A percentile compares a stretch with the other conserved stretches of the same genome.
phyloP scores from a whole-genome alignment of 2,113 vertebrate species.

The Nothobranchius kuhntae region DNA sequence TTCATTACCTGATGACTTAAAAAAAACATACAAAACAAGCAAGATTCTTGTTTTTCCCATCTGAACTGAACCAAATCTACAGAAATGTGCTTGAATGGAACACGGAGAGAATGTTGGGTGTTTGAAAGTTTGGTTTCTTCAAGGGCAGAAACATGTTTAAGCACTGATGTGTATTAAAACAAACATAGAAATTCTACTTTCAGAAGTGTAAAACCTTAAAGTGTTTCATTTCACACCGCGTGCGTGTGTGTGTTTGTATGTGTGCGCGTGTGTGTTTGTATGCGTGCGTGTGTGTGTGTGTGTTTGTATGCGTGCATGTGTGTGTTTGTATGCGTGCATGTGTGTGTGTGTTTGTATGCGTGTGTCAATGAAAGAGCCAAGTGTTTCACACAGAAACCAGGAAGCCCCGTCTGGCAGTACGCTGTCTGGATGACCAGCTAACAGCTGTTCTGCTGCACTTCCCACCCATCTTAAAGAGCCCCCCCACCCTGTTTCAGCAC shows the following conservation, averaged over 20 bases:
- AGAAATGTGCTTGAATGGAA: background rate
- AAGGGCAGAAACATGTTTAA: background rate
- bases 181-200: background rate
- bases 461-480: conserved; percentile 70
- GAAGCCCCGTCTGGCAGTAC: conserved; percentile 59
- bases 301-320: no score
- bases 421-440: conserved; percentile 56
- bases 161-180: background rate
- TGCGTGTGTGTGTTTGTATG: no score
- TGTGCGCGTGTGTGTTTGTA: no score
- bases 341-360: no score
- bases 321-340: no score
- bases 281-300: no score
- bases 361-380: conserved; percentile 38
- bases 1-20: conserved; percentile 44
- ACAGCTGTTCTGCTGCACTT: conserved; percentile 74
- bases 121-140: background rate
- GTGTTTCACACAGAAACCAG: conserved; percentile 45
- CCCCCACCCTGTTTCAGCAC: conserved; percentile 61
- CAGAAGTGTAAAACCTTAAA: background rate
- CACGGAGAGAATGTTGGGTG: no score
- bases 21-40: conserved; percentile 29
- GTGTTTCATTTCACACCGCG: conserved; percentile 32
- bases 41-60: conserved; percentile 12
- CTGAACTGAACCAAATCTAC: background rate